These are phyloP conservation scores for Panthera uncia DNA, from an alignment of 2,113 vertebrate genomes.

Conservation along the genomic window DNA sequence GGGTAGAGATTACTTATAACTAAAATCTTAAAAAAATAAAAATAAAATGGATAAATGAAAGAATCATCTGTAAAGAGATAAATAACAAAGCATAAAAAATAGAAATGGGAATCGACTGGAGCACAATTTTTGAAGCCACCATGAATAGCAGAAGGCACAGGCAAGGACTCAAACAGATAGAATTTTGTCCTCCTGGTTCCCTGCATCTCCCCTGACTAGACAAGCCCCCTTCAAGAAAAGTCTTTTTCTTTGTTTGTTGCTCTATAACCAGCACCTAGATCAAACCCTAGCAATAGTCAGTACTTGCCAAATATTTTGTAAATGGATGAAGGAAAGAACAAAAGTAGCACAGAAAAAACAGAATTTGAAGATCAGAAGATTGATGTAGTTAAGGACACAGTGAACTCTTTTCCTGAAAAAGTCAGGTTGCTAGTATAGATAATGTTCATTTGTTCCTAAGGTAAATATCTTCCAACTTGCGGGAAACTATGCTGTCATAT, in stretches of 20 bases:
- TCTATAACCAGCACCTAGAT: not conserved
- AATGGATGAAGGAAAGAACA: not conserved
- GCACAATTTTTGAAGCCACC: not conserved
- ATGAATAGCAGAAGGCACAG: not conserved
- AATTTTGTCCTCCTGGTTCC: not conserved
- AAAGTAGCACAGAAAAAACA: not conserved
- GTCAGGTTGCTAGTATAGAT: not conserved
- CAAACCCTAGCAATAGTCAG: not conserved
- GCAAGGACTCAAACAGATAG: not conserved
- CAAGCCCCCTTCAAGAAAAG: not conserved
- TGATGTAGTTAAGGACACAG: not conserved
- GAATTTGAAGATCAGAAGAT: not conserved
- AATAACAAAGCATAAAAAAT: not conserved
- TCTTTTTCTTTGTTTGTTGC: not conserved
- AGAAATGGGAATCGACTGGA: not conserved
- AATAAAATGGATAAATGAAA: not conserved
- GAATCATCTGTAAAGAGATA: not conserved
- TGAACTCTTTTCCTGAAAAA: not conserved
- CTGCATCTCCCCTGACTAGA: accelerated
- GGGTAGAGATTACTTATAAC: too few species aligned
- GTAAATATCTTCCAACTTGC: not conserved
- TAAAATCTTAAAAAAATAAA: not conserved
- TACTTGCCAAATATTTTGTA: not conserved
- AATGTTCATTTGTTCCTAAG: not conserved
- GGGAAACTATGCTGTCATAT: not conserved